A percentile compares a stretch with the other conserved stretches of the same genome.
These are phyloP conservation scores for Diabrotica undecimpunctata DNA, from an alignment of 1,140 invertebrate species.

Conservation along the genomic window DNA sequence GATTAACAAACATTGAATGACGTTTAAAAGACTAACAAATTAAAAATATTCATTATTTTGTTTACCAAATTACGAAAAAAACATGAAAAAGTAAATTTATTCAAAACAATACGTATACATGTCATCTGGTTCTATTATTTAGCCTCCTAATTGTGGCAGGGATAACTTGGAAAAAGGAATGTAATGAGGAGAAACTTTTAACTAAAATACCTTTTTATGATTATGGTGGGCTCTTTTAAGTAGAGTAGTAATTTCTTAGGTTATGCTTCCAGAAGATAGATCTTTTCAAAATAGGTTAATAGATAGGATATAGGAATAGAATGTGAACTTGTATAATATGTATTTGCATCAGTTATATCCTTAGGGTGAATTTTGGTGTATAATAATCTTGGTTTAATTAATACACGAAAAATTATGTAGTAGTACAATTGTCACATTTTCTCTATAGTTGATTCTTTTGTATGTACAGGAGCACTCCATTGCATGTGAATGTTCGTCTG, in stretches of 20 bases:
- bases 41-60: too few relatives aligned
- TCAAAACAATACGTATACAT: too few relatives aligned
- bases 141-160: too few relatives aligned
- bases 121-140: too few relatives aligned
- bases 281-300: not conserved
- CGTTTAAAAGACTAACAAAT: too few relatives aligned
- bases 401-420: not conserved
- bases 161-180: too few relatives aligned
- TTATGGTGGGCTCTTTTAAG: too few relatives aligned
- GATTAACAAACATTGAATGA: too few relatives aligned
- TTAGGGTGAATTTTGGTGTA: not conserved
- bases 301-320: not conserved
- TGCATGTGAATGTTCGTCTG: slow-evolving; percentile 14
- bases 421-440: not conserved
- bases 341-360: not conserved
- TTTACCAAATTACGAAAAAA: too few relatives aligned
- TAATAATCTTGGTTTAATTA: not conserved
- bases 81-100: too few relatives aligned
- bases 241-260: not conserved
- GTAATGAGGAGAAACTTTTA: too few relatives aligned
- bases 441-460: not conserved
- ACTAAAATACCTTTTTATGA: too few relatives aligned
- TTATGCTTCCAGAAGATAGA: slow-evolving; percentile 7
- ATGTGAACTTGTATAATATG: not conserved
- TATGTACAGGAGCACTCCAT: not conserved